Evolutionary conservation across 64 coral and sea anemone genomes (phyloP).

Genomic region (Montipora sp.): DNA sequence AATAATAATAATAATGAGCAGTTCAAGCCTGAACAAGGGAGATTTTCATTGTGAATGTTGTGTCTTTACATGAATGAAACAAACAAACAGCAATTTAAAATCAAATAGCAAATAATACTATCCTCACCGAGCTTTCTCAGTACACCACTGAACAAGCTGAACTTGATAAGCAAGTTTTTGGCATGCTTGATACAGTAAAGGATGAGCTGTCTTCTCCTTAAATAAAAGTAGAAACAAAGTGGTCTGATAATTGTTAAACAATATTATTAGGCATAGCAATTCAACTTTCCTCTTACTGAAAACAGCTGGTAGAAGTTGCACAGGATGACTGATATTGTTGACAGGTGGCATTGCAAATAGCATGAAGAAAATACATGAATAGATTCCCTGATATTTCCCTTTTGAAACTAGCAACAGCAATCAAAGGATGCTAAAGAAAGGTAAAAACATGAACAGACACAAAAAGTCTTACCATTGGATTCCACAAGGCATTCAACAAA

Average conservation of each 20-base stretch:
- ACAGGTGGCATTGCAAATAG: no score
- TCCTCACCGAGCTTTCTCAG: slow-evolving; percentile 87
- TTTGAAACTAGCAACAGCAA: no score
- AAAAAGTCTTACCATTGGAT: slow-evolving; percentile 60
- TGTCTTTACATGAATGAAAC: neutral
- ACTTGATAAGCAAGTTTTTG: slow-evolving; percentile 96
- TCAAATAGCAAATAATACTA: neutral
- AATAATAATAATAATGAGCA: no score
- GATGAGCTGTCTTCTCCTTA: slow-evolving; percentile 66
- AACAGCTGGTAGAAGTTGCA: no score
- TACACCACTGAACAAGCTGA: slow-evolving; percentile 95
- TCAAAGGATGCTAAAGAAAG: neutral
- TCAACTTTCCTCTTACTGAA: no score
- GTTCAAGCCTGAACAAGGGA: no score
- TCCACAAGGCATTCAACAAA: slow-evolving; percentile 86
- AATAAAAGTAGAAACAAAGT: neutral
- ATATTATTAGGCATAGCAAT: neutral
- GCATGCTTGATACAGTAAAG: slow-evolving; percentile 89
- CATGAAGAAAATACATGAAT: no score
- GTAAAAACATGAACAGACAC: neutral
- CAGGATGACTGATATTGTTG: no score
- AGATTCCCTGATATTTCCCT: no score
- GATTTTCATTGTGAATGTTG: no score
- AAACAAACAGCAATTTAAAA: neutral
- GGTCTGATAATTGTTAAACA: no score